Evolutionary conservation across 2,797 vertebrate genomes (phyloP).

Genomic region (Leontocebus nigricollis): DNA sequence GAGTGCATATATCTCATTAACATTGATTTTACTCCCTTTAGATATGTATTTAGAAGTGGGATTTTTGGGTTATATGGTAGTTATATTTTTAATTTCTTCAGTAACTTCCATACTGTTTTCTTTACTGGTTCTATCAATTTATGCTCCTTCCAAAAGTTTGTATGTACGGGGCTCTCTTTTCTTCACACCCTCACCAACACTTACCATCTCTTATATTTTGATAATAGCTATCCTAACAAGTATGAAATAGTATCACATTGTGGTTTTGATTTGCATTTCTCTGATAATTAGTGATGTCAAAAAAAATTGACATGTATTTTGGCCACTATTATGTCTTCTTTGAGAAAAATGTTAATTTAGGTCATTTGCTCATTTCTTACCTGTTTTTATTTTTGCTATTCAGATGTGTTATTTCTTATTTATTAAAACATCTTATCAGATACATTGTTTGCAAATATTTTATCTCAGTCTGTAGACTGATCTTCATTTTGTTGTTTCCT

Average conservation of each 20-base stretch:
- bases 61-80: background rate
- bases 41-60: background rate
- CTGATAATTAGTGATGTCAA: background rate
- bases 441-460: background rate
- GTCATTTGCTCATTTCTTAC: background rate
- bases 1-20: background rate
- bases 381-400: background rate
- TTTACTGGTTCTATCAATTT: background rate
- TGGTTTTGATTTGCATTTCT: background rate
- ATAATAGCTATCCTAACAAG: background rate
- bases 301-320: fast-evolving
- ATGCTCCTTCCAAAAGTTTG: background rate
- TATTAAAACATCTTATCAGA: background rate
- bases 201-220: background rate
- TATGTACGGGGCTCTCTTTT: background rate
- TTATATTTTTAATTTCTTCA: background rate
- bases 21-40: background rate
- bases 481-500: background rate
- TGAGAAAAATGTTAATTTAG: background rate
- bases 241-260: background rate
- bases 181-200: background rate
- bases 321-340: too few relatives aligned
- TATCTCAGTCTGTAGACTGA: background rate
- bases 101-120: background rate
- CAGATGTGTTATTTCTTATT: background rate